phyloP scores from a whole-genome alignment of 2,797 vertebrate species.

The Eleutherodactylus coqui region DNA sequence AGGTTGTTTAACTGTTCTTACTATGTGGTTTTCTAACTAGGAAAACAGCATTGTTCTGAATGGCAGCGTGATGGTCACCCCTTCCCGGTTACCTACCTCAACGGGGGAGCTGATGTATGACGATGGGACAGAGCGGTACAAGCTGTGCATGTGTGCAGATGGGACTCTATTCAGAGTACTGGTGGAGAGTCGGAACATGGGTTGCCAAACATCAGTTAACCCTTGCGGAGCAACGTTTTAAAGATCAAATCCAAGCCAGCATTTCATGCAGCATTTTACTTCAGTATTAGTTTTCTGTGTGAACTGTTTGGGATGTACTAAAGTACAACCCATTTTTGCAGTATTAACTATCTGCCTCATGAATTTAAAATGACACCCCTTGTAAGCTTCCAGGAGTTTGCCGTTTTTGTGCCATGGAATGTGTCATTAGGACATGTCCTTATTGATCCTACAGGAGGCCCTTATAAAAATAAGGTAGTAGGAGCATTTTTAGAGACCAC shows the following conservation, averaged over 20 bases:
- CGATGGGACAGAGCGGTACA: conserved; percentile 88
- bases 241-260: conserved; percentile 32
- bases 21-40: conserved; percentile 70
- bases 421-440: neutral
- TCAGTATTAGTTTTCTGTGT: conserved; percentile 43
- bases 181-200: conserved; percentile 92
- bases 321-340: conserved; percentile 61
- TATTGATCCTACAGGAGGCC: neutral
- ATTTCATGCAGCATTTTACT: conserved; percentile 1
- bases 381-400: too few species aligned
- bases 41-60: conserved; percentile 96
- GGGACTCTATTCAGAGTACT: conserved; percentile 93
- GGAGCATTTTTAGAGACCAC: neutral
- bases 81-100: conserved; percentile 85
- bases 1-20: too few species aligned
- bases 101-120: conserved; percentile 80
- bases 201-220: conserved; percentile 91
- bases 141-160: conserved; percentile 96
- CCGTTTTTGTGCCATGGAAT: neutral
- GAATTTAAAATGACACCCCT: neutral
- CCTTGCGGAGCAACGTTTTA: conserved; percentile 85
- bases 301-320: conserved; percentile 24
- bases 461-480: too few species aligned
- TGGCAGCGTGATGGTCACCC: conserved; percentile 91
- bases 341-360: conserved; percentile 27